Percentiles rank a stretch among this genome's conserved stretches.
These are phyloP conservation scores for Scylla paramamosain DNA, from an alignment of 1,140 invertebrate species.

Conservation along the genomic window DNA sequence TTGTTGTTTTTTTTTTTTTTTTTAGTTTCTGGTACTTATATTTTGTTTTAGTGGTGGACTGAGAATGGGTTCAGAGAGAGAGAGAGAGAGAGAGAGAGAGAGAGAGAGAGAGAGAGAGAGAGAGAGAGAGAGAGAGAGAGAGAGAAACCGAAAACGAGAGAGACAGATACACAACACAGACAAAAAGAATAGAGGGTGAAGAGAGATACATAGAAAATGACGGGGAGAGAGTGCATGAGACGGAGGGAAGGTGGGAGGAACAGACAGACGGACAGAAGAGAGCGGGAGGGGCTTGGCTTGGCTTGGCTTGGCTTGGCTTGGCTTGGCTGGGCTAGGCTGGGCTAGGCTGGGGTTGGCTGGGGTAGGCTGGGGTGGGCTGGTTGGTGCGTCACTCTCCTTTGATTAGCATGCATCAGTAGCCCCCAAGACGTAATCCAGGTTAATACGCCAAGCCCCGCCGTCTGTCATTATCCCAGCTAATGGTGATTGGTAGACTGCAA, in stretches of 20 bases:
- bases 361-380: not conserved
- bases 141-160: not conserved
- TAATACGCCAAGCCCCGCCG: not conserved
- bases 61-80: no score
- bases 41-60: no score
- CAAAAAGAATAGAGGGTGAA: not conserved
- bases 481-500: not conserved
- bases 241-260: not conserved
- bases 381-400: not conserved
- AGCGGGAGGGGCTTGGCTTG: no score
- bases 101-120: not conserved
- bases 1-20: no score
- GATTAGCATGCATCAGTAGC: not conserved
- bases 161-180: not conserved
- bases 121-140: not conserved
- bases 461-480: not conserved
- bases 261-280: not conserved
- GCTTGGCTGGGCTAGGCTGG: no score
- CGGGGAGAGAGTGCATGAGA: no score
- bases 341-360: no score
- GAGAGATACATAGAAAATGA: not conserved
- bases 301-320: no score
- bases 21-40: no score
- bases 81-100: slow-evolving; percentile 1
- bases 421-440: slow-evolving; percentile 8